Base-by-base conservation (phyloP, 1,140 invertebrate genomes). In the Sarcophaga bullata region DNA sequence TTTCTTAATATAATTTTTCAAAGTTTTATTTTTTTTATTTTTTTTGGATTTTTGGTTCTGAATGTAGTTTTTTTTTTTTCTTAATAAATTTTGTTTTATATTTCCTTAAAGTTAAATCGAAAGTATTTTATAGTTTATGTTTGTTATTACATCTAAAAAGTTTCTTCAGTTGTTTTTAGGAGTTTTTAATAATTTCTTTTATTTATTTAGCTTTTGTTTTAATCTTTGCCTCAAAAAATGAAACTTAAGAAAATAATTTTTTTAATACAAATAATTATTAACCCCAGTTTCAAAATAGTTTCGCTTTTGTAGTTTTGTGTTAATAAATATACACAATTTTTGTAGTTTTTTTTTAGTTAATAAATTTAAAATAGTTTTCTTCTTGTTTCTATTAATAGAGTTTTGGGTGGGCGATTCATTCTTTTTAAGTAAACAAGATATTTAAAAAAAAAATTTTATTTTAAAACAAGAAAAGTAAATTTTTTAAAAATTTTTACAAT, bases 141-240 rank as follows among this genome's bases (percentile, higher is more conserved):
- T 50, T 68, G 82, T 84, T 80, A 82, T 80, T 52, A 68, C 37
- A 84, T 80, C 85, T 85, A 88, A 86, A 87, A 84, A 84, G 84
- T 84, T 84, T 85, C 73, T 87, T 88, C 86, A 88, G 87, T 88
- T 88, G 87, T 88, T 88, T 88, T 88, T 88, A 88, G 87, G 87
- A 88, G 87, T 85, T 86, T 85, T 11, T 82, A 84, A 82, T 78
- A 72, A 83, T 82, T 85, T 78, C 9, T 17, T 83, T 83, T 50
- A 37, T 48, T 48, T 75, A 76, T 49, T 13, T 46, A n/a, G n/a
- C n/a, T 37, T 46, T 73, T 73, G 5, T 73, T 73, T 49, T 76
- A 48, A 48, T 76, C 9, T 76, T 75, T 75, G 19, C 15, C 3
- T 47, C 4, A 48, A 47, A 13, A 76, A 48, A 52, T n/a, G 25